These are phyloP conservation scores for Tragopan temminckii DNA, from an alignment of 2,797 vertebrate genomes.

Conservation along the genomic window DNA sequence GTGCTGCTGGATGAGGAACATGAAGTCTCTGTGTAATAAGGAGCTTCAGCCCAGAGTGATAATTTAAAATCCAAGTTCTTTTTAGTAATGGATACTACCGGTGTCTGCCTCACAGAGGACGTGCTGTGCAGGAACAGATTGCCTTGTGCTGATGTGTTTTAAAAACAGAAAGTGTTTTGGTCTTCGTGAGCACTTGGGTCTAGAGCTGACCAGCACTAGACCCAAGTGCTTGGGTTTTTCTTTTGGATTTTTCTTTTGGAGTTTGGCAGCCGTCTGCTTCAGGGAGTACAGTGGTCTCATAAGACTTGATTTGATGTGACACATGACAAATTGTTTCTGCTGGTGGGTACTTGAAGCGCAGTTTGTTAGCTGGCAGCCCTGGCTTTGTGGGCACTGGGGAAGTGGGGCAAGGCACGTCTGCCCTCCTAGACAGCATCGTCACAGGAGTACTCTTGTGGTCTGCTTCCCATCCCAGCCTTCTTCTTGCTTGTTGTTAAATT, in stretches of 20 bases:
- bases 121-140: not conserved
- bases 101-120: not conserved
- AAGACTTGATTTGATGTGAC: slow-evolving; percentile 69
- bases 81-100: not conserved
- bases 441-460: fast-evolving
- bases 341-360: slow-evolving; percentile 31
- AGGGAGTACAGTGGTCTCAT: slow-evolving; percentile 46
- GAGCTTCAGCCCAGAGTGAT: not conserved
- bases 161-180: not conserved
- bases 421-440: not conserved
- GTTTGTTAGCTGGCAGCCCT: slow-evolving; percentile 23
- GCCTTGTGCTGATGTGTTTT: not conserved
- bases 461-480: not conserved
- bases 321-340: slow-evolving; percentile 73
- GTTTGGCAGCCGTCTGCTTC: slow-evolving; percentile 67
- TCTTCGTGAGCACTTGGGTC: not conserved
- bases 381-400: not conserved
- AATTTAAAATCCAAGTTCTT: not conserved
- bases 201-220: not conserved
- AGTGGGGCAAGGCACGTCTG: not conserved
- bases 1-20: fast-evolving
- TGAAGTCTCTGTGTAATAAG: not conserved
- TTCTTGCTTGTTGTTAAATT: not conserved
- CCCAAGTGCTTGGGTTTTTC: too few relatives aligned
- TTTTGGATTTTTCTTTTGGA: slow-evolving; percentile 45